Percentiles rank a stretch among this genome's conserved stretches.
phyloP scores from a whole-genome alignment of 2,797 vertebrate genomes.

The Tadarida brasiliensis region DNA sequence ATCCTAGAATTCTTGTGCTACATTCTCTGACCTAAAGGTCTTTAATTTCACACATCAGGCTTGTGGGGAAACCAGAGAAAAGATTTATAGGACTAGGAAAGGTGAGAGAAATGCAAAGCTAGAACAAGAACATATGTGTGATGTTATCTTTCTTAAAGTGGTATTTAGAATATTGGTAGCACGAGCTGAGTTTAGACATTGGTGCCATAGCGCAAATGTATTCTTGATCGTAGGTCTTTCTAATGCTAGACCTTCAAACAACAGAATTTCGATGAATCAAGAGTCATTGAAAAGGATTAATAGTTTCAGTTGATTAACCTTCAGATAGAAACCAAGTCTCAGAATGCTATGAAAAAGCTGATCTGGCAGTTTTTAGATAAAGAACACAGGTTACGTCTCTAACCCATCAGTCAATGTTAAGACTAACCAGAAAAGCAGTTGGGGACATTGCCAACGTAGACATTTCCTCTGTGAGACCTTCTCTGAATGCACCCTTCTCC shows the following conservation, averaged over 20 bases:
- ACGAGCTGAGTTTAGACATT: not conserved
- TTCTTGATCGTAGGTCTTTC: not conserved
- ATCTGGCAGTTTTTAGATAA: not conserved
- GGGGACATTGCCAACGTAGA: not conserved
- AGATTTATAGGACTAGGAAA: not conserved
- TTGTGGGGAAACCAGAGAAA: not conserved
- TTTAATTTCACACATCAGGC: not conserved
- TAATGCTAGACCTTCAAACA: not conserved
- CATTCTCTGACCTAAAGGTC: not conserved
- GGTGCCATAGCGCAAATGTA: accelerated
- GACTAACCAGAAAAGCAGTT: not conserved
- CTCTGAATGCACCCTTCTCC: not conserved
- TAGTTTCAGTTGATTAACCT: not conserved
- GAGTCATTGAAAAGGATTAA: not conserved
- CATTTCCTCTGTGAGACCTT: not conserved
- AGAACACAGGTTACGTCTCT: not conserved
- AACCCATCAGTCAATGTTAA: not conserved
- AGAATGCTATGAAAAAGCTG: not conserved
- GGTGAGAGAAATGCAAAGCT: not conserved
- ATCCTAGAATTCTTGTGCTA: not conserved
- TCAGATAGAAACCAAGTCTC: not conserved
- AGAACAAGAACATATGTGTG: not conserved
- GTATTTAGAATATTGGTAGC: not conserved
- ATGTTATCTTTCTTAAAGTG: not conserved
- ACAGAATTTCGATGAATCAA: not conserved